These are phyloP conservation scores for Halictus quadricinctus DNA, from an alignment of 2,888 invertebrate genomes.

Conservation along the genomic window DNA sequence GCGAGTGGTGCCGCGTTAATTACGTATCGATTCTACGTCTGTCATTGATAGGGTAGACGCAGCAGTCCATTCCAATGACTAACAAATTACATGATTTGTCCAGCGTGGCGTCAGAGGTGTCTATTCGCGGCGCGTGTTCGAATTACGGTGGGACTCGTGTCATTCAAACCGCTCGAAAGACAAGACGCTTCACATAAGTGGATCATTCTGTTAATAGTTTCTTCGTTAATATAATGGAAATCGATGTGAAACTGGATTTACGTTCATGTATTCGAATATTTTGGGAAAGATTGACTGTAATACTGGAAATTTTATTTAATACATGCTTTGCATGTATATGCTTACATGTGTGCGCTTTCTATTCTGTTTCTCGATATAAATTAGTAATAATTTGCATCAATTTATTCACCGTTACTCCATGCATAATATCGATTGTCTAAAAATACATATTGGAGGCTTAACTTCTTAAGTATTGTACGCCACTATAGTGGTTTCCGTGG, in stretches of 20 bases:
- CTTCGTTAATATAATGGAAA: neutral
- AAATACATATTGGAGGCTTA: no score
- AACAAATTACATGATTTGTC: constrained; percentile 3
- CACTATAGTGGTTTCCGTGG: no score
- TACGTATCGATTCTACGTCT: constrained; percentile 6
- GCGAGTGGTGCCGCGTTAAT: neutral
- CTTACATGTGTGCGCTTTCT: no score
- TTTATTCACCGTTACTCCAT: no score
- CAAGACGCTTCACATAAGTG: neutral
- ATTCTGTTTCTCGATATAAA: no score
- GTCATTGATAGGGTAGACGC: constrained; percentile 2
- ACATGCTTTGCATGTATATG: no score
- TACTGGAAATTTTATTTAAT: neutral
- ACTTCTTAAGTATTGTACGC: no score
- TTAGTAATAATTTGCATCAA: no score
- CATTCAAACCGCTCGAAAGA: neutral
- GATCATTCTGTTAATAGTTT: neutral
- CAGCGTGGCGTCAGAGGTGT: neutral
- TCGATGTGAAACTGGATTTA: no score
- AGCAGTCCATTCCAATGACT: neutral
- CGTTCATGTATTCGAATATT: neutral
- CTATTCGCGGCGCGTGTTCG: neutral
- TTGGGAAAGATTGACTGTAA: neutral
- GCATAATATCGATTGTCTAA: no score
- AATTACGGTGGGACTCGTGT: neutral